Base-by-base conservation (phyloP, 2,797 vertebrate species). In the Oophaga sylvatica region DNA sequence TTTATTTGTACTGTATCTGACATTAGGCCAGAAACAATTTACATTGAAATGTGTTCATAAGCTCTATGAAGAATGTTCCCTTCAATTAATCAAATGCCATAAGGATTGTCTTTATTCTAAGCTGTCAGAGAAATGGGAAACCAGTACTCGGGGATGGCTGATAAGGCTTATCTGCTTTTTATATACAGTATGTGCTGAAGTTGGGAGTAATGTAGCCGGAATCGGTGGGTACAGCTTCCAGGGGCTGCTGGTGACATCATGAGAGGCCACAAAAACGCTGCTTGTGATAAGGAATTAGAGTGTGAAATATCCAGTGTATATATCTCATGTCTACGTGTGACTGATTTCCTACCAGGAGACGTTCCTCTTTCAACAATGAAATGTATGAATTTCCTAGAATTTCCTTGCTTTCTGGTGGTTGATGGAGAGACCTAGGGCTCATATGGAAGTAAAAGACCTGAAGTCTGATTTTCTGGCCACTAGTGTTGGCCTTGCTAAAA, bases 151-250 rank as follows among this genome's bases (percentile, higher is more conserved):
- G 62, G 59, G 4, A n/a, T 29, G 20, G 70, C 62, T 91, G 87
- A 68, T 92, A 90, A 88, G 83, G 68, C 90, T 82, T 90, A 73
- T 88, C 80, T 65, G 15, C 45, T 12, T 81, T 90, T 89, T 86
- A 22, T 53, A 0, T 80, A 26, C 26, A 26, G 26, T 26, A n/a
- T 87, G 81, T 48, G 90, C 70, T 84, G 90, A n/a, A 82, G 78
- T 85, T 57, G 83, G 6, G 0, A 80, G 45, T 70, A 84, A 3
- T 29, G 12, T 65, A 85, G 0, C 1, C 8, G 81, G 41, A 22
- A 1, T 68, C 83, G 53, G 80, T 86, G 22, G 31, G 10, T 11
- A 11, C 79, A 31, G 62, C 71, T 26, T 57, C 71, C 63, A 79
- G 79, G 81, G 83, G 22, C 0, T 7, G 19, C 20, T 6, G 45